Evolutionary conservation across 2,888 invertebrate genomes (phyloP).

Genomic region (Thereva nobilitata): DNA sequence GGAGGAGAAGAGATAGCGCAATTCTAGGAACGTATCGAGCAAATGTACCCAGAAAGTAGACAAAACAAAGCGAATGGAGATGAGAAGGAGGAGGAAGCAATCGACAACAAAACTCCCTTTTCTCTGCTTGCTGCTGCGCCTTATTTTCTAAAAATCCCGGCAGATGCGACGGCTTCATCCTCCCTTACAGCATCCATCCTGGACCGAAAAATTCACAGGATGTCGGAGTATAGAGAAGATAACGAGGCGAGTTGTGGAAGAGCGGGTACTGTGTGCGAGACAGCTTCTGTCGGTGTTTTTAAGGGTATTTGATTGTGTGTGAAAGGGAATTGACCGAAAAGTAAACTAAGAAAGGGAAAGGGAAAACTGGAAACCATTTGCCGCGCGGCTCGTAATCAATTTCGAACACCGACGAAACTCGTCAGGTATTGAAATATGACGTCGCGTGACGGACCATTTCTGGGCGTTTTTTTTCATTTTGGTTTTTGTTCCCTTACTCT

Average conservation of each 20-base stretch:
- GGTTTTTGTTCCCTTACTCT: background rate
- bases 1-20: no score
- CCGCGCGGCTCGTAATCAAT: slow-evolving; percentile 13
- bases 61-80: no score
- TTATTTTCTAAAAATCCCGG: background rate
- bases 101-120: background rate
- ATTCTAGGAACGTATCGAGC: no score
- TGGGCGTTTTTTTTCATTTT: slow-evolving; percentile 24
- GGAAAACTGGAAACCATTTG: slow-evolving; percentile 16
- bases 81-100: background rate
- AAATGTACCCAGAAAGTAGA: no score
- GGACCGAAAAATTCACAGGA: background rate
- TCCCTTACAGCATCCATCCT: slow-evolving; percentile 9
- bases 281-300: slow-evolving; percentile 9
- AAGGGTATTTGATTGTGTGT: slow-evolving; percentile 2
- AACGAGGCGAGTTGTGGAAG: background rate
- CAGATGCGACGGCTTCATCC: slow-evolving; percentile 16
- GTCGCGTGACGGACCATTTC: slow-evolving; percentile 29
- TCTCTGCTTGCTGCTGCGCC: background rate
- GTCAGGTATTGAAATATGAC: slow-evolving; percentile 31
- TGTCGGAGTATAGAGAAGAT: background rate
- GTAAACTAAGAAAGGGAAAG: slow-evolving; percentile 33
- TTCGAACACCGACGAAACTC: slow-evolving; percentile 25
- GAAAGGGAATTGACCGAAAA: slow-evolving; percentile 31
- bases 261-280: slow-evolving; percentile 14